These are phyloP conservation scores for Mnemiopsis leidyi DNA, from an alignment of 37 sponge, comb jelly and placozoan species.

Conservation along the genomic window DNA sequence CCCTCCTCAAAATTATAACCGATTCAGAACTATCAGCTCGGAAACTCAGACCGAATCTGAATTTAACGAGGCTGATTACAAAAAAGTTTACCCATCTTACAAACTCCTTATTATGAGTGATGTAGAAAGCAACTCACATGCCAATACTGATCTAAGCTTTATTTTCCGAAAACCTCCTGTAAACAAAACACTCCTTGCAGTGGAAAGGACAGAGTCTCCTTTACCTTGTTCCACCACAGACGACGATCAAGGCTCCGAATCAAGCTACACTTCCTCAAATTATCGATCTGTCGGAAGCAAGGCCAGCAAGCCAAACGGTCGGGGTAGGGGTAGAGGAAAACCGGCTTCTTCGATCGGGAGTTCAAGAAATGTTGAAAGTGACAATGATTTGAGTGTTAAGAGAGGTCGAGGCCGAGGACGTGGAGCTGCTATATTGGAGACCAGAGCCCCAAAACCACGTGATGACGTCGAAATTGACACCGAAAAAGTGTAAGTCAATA, in stretches of 20 bases:
- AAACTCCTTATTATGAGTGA: not conserved
- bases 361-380: not conserved
- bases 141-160: not conserved
- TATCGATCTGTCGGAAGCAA: not conserved
- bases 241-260: not conserved
- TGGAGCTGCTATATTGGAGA: not conserved
- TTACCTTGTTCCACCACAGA: not conserved
- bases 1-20: not conserved
- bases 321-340: not conserved
- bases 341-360: not conserved
- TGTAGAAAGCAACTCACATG: not conserved
- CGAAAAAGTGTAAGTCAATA: not conserved
- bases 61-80: not conserved
- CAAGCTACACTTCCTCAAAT: not conserved
- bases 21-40: not conserved
- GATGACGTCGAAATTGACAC: not conserved
- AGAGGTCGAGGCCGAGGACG: conserved; percentile 29
- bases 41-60: not conserved
- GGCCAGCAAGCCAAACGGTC: not conserved
- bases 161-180: not conserved
- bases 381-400: not conserved
- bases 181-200: not conserved
- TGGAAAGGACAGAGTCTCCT: not conserved
- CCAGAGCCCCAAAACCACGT: not conserved
- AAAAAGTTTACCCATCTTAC: not conserved